Evolutionary conservation across 2,888 invertebrate genomes (phyloP).

Genomic region (Agapostemon virescens): DNA sequence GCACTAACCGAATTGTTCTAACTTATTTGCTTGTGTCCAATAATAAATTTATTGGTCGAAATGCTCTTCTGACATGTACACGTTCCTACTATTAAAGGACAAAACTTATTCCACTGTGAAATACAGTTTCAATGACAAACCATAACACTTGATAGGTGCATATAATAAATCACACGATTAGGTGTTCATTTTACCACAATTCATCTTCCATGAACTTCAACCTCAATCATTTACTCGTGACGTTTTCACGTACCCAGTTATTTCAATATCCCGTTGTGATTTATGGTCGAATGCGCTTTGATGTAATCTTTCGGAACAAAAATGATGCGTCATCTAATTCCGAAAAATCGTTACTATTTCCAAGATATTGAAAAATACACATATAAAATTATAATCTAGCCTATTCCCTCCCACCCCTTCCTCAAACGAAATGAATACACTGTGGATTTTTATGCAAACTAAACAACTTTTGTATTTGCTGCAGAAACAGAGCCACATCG

Average conservation of each 20-base stretch:
- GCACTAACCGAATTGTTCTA: too few relatives aligned
- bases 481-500: too few relatives aligned
- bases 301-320: not conserved
- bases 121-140: not conserved
- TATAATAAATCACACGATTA: constrained; percentile 1
- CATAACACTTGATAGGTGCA: too few relatives aligned
- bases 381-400: not conserved
- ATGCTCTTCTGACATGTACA: not conserved
- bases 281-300: not conserved
- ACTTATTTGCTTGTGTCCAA: too few relatives aligned
- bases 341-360: not conserved
- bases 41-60: too few relatives aligned
- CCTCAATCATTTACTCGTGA: not conserved
- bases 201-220: constrained; percentile 1
- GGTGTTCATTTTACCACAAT: constrained; percentile 2
- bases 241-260: not conserved
- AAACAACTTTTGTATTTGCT: not conserved
- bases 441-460: not conserved
- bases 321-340: not conserved
- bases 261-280: constrained; percentile 1
- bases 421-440: too few relatives aligned
- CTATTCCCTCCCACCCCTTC: too few relatives aligned
- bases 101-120: not conserved
- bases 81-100: not conserved
- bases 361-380: not conserved